These are phyloP conservation scores for Rhinoraja longicauda DNA, from an alignment of 2,797 vertebrate genomes.

Conservation along the genomic window DNA sequence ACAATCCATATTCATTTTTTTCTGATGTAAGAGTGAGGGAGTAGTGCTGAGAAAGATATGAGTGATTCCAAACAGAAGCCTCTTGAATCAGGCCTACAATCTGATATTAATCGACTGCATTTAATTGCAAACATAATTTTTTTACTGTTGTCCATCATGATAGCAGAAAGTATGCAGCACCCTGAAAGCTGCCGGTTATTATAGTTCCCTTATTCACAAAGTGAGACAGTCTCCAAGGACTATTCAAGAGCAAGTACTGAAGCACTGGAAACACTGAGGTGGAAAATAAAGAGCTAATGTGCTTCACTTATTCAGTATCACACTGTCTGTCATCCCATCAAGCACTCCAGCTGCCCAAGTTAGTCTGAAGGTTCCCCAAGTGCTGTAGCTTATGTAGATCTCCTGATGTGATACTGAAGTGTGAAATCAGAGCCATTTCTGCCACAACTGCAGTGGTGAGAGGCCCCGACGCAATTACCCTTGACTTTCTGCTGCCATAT, in stretches of 20 bases:
- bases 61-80: background rate
- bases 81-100: background rate
- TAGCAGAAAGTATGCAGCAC: background rate
- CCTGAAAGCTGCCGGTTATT: background rate
- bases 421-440: background rate
- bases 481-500: background rate
- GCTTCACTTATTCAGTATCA: background rate
- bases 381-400: background rate
- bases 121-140: background rate
- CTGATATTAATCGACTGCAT: background rate
- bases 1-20: slow-evolving; percentile 5
- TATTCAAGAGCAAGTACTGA: background rate
- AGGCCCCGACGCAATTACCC: background rate
- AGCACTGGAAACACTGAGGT: background rate
- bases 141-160: background rate
- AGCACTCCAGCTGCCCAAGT: background rate
- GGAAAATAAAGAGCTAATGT: slow-evolving; percentile 12
- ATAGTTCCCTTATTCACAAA: background rate
- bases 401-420: background rate
- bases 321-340: background rate
- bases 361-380: background rate
- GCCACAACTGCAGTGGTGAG: background rate
- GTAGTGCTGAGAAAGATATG: background rate
- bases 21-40: no score
- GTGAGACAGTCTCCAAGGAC: background rate